phyloP scores from a whole-genome alignment of 1,140 invertebrate genomes.

The Musca vetustissima region DNA sequence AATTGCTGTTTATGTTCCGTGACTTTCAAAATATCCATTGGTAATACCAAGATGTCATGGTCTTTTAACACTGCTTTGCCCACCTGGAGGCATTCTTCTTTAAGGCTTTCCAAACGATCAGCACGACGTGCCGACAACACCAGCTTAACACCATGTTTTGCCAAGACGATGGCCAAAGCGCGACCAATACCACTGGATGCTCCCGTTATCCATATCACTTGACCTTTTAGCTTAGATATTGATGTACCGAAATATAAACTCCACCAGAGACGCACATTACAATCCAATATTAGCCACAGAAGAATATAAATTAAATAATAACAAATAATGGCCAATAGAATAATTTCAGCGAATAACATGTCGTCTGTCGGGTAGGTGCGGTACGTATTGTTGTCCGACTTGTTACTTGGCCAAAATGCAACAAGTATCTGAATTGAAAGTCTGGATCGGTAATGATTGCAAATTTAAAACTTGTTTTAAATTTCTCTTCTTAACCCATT shows the following conservation, averaged over 20 bases:
- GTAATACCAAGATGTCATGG: conserved; percentile 69
- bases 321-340: conserved; percentile 47
- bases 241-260: conserved; percentile 64
- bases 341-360: no score
- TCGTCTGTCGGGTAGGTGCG: no score
- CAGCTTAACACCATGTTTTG: conserved; percentile 70
- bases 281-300: conserved; percentile 59
- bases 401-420: no score
- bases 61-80: conserved; percentile 59
- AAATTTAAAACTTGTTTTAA: no score
- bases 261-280: conserved; percentile 61
- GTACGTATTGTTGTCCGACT: no score
- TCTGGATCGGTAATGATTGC: no score
- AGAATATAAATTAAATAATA: conserved; percentile 60
- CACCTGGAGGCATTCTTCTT: conserved; percentile 58
- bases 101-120: conserved; percentile 72
- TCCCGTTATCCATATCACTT: conserved; percentile 88
- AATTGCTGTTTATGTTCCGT: conserved; percentile 66
- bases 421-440: no score
- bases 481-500: no score
- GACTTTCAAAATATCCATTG: conserved; percentile 69
- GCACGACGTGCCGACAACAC: conserved; percentile 74
- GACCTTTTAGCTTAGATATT: conserved; percentile 62
- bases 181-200: conserved; percentile 89
- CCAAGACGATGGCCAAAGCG: conserved; percentile 70